Conservation (phyloP, 2,888 invertebrate species). For the Lydus trimaculatus region DNA sequence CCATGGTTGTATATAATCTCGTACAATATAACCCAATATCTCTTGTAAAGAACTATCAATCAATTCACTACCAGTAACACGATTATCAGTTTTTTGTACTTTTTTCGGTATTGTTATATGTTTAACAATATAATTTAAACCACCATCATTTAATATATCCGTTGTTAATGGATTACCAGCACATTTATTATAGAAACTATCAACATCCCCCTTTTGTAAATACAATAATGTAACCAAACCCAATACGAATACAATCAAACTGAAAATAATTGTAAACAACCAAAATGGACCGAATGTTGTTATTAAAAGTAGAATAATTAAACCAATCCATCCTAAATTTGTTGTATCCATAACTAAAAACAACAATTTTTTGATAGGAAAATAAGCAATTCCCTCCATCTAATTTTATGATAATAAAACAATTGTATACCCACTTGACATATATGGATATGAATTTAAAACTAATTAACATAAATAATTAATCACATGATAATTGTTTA, state of each 20-base stretch:
- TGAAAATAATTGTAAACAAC: constrained; percentile 52
- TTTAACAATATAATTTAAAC: constrained; percentile 52
- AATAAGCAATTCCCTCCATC: no score
- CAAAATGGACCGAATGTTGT: constrained; percentile 59
- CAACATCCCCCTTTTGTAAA: constrained; percentile 56
- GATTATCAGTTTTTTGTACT: constrained; percentile 61
- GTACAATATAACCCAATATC: constrained; percentile 79
- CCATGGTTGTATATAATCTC: constrained; percentile 85
- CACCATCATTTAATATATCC: constrained; percentile 56
- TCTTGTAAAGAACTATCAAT: constrained; percentile 88
- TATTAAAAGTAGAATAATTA: constrained; percentile 56
- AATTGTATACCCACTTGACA: background rate
- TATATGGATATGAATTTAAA: background rate
- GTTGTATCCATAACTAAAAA: constrained; percentile 44
- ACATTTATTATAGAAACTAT: constrained; percentile 55
- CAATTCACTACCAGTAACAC: constrained; percentile 84
- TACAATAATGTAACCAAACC: constrained; percentile 59
- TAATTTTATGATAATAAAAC: constrained; percentile 1
- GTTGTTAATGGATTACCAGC: constrained; percentile 55
- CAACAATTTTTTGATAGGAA: background rate
- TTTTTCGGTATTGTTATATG: constrained; percentile 51
- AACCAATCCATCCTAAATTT: constrained; percentile 55
- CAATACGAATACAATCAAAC: constrained; percentile 53
- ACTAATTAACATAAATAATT: constrained; percentile 14
- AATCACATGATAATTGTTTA: constrained; percentile 29